Base-by-base conservation (phyloP, 2,888 invertebrate species). In the Diaprepes abbreviatus region DNA sequence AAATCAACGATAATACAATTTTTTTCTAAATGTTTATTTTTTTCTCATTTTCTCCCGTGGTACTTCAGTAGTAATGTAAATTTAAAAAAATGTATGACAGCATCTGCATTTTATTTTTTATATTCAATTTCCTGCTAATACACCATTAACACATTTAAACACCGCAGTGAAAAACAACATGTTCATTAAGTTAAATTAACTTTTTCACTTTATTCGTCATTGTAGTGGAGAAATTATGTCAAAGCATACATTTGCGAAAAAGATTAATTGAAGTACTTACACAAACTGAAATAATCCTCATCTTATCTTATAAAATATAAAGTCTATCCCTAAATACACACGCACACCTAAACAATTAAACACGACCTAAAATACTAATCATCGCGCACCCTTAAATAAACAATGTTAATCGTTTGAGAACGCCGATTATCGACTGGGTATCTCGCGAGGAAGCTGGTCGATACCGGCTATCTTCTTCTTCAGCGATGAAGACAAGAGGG, bases 251-350 rank as follows among this genome's bases (percentile, higher is more conserved):
- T 7, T 33, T 55, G 35, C 31, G 1, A 55, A 33, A 60, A 17
- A 45, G 43, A n/a, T 52, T 35, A 38, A 62, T 52, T 38, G 12
- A 7, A 31, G 16, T 52, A 75, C 76, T 76, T 73, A 77, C 76
- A 69, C 69, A 71, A 71, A 71, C 52, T 36, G 33, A 59, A 50
- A 73, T 72, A 74, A 73, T 75, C 72, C 74, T 75, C 74, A 75
- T 75, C 38, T 65, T 73, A 59, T 50, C 45, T 40, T 35, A 21
- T 24, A 48, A 52, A 50, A 40, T 16, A 24, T 12, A 16, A 38
- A 16, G 5, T 14, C n/a, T 10, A 9, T 50, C 48, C 28, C 48
- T 16, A 14, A 24, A 50, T 28, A 1, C 58, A 48, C 60, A 35
- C 48, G 24, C 50, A 48, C 48, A 45, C 21, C 4, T 17, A 36